Percentiles rank a stretch among this genome's conserved stretches.
Conservation (phyloP, 2,797 vertebrate species). For the Dipus sagitta region DNA sequence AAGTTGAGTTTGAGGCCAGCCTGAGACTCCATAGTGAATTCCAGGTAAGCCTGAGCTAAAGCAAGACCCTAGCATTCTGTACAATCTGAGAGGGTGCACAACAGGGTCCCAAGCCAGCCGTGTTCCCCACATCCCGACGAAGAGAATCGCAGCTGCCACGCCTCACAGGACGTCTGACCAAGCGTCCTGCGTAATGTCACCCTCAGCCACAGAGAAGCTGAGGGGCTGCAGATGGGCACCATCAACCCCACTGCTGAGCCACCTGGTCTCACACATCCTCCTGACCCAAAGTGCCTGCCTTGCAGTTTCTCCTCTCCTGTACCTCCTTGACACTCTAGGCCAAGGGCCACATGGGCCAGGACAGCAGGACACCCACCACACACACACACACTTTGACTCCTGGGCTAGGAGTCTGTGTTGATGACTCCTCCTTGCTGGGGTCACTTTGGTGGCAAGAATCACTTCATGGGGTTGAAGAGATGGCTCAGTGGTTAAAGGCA, state of each 20-base stretch:
- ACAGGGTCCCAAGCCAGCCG: not conserved
- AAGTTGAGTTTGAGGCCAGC: not conserved
- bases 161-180: not conserved
- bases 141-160: not conserved
- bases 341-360: not conserved
- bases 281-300: not conserved
- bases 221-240: not conserved
- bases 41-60: not conserved
- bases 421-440: not conserved
- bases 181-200: not conserved
- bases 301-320: rapidly evolving
- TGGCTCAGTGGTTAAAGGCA: too few relatives aligned
- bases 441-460: not conserved
- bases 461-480: too few relatives aligned
- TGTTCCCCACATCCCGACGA: not conserved
- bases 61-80: not conserved
- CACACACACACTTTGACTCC: not conserved
- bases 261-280: not conserved
- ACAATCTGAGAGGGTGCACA: not conserved
- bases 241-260: not conserved
- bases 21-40: not conserved
- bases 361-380: not conserved
- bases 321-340: not conserved
- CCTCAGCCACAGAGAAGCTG: not conserved
- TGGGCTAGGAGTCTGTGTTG: rapidly evolving